Percentiles rank a stretch among this genome's conserved stretches.
These are phyloP conservation scores for Mizuhopecten yessoensis DNA, from an alignment of 1,140 invertebrate genomes.

Conservation along the genomic window DNA sequence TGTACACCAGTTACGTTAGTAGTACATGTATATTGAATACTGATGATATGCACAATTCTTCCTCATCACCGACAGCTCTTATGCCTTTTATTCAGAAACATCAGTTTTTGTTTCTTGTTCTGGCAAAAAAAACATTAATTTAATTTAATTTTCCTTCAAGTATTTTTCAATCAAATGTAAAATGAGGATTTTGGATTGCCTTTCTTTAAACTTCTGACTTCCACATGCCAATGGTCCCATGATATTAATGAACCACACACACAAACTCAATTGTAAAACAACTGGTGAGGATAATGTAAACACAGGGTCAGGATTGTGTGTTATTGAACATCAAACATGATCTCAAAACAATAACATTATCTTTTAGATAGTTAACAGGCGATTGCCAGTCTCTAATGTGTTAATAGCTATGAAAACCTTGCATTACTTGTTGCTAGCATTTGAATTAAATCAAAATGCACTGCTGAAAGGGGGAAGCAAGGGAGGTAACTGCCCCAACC, in stretches of 20 bases:
- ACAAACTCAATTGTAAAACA: background rate
- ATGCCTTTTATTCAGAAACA: background rate
- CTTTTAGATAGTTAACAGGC: background rate
- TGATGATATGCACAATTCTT: background rate
- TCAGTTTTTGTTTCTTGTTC: background rate
- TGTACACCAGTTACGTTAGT: background rate
- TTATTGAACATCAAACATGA: background rate
- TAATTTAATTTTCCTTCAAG: background rate
- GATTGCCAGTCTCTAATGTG: background rate
- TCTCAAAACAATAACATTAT: conserved; percentile 12
- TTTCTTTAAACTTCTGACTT: background rate
- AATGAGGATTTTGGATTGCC: background rate
- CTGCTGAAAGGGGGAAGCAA: conserved; percentile 30
- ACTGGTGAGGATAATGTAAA: background rate
- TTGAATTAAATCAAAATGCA: background rate
- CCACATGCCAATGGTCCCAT: background rate
- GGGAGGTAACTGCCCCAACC: background rate
- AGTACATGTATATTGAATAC: background rate
- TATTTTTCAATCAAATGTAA: background rate
- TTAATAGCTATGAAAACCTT: background rate
- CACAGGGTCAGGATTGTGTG: background rate
- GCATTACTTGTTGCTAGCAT: background rate
- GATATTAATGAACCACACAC: background rate
- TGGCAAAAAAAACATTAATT: background rate
- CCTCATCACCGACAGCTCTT: background rate